These are phyloP conservation scores for Oncorhynchus keta DNA, from an alignment of 2,113 vertebrate genomes.

Conservation along the genomic window DNA sequence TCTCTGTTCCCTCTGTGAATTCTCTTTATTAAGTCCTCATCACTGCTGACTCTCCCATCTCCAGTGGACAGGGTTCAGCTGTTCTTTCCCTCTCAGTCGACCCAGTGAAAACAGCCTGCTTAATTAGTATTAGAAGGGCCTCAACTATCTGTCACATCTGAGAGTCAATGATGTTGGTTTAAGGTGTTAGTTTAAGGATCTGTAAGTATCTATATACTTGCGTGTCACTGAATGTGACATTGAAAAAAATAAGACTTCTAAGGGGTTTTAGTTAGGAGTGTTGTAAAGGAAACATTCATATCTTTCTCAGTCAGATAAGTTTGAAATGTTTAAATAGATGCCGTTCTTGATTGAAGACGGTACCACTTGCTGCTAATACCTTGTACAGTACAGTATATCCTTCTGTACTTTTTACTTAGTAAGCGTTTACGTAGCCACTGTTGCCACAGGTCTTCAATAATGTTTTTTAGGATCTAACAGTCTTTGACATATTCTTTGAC, in stretches of 20 bases:
- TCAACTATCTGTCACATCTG: slow-evolving; percentile 43
- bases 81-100: slow-evolving; percentile 16
- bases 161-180: slow-evolving; percentile 6
- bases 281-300: no score
- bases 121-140: slow-evolving; percentile 38
- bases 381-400: not conserved
- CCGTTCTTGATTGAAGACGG: no score
- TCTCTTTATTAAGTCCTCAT: slow-evolving; percentile 29
- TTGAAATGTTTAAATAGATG: no score
- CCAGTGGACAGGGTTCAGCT: slow-evolving; percentile 39
- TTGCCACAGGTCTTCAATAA: no score
- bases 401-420: not conserved
- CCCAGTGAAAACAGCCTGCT: slow-evolving; percentile 15
- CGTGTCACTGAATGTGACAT: slow-evolving; percentile 1
- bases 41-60: slow-evolving; percentile 13
- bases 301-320: no score
- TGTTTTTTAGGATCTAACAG: no score
- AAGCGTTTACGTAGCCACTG: not conserved
- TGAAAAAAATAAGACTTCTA: not conserved
- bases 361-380: not conserved
- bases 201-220: slow-evolving; percentile 15
- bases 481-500: not conserved
- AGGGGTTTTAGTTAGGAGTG: no score
- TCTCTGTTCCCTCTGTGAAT: slow-evolving; percentile 24
- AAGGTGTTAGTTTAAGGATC: slow-evolving; percentile 8